phyloP scores from a whole-genome alignment of 2,113 vertebrate genomes.

The Sinocyclocheilus anshuiensis region DNA sequence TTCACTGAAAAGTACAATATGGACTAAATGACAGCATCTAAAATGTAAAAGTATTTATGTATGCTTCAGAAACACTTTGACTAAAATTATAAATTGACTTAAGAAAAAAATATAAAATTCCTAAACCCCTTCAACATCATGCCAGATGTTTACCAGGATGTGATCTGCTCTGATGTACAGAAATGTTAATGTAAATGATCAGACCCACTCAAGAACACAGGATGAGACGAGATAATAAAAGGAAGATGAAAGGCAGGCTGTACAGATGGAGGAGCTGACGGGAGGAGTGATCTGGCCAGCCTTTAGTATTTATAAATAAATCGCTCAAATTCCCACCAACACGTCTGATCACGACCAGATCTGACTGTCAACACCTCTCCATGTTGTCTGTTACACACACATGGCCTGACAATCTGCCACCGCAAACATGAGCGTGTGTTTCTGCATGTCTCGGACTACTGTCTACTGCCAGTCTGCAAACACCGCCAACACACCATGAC shows the following conservation, averaged over 20 bases:
- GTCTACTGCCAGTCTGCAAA: conserved; percentile 18
- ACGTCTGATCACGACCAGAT: background rate
- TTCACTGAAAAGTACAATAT: background rate
- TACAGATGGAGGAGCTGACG: conserved; percentile 29
- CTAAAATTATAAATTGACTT: background rate
- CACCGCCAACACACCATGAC: conserved; percentile 13
- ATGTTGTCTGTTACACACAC: conserved; percentile 36
- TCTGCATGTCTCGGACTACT: background rate
- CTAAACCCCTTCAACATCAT: background rate
- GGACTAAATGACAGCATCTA: background rate
- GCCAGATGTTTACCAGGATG: background rate
- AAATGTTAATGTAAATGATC: conserved; percentile 1
- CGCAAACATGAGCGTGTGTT: conserved; percentile 41
- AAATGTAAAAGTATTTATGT: background rate
- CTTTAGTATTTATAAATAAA: conserved; percentile 28
- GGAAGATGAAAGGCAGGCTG: conserved; percentile 4
- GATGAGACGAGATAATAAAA: conserved; percentile 15
- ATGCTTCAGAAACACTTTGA: background rate
- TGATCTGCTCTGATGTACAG: background rate
- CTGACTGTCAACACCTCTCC: conserved; percentile 32
- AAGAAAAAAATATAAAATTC: background rate
- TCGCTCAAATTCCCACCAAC: conserved; percentile 10
- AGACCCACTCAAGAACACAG: conserved; percentile 1
- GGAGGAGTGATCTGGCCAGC: conserved; percentile 12
- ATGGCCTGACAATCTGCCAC: conserved; percentile 46